phyloP scores from a whole-genome alignment of 2,797 vertebrate genomes.

The Chrosomus eos region DNA sequence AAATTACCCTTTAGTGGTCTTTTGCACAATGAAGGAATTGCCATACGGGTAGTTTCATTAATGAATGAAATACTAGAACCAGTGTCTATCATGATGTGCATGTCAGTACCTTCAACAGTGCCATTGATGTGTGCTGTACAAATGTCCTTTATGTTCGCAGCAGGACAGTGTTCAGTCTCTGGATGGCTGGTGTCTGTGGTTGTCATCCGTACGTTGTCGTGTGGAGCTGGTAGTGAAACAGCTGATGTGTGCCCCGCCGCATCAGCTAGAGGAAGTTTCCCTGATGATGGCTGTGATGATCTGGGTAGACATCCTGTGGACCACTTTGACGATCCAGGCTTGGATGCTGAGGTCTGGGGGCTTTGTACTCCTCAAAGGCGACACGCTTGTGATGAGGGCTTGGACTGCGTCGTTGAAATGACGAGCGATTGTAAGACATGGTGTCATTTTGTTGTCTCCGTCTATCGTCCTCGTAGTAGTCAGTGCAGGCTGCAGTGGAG shows the following conservation, averaged over 20 bases:
- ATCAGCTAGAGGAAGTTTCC: background rate
- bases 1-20: background rate
- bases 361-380: background rate
- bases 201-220: background rate
- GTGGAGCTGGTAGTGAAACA: background rate
- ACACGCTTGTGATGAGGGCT: background rate
- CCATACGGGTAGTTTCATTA: background rate
- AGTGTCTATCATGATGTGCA: conserved; percentile 33
- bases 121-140: background rate
- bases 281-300: no score
- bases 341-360: background rate
- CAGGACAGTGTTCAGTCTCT: background rate
- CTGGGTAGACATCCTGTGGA: no score
- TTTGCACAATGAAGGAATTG: background rate
- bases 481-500: no score
- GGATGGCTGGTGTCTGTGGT: background rate
- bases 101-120: conserved; percentile 21
- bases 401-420: no score
- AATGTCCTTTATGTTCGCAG: background rate
- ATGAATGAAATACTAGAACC: conserved; percentile 25
- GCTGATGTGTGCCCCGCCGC: background rate
- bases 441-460: no score
- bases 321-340: no score
- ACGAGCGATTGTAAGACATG: no score
- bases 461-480: no score